Conservation (phyloP, 1,140 invertebrate species). For the Colletes latitarsis region DNA sequence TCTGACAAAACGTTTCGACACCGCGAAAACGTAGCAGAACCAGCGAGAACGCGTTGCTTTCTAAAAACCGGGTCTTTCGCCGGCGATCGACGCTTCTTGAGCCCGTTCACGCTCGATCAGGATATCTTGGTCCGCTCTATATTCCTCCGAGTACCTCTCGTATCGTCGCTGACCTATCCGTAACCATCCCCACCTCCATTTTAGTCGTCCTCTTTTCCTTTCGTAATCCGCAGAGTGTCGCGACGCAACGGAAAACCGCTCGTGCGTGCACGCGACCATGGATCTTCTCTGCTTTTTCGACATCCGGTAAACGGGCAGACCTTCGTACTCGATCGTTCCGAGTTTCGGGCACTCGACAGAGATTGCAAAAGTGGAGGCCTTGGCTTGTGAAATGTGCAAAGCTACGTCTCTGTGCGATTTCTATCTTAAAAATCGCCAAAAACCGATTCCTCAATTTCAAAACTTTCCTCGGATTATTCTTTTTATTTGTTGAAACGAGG, state of each 20-base stretch:
- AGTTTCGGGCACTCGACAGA: not conserved
- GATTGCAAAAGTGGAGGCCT: no score
- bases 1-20: constrained; percentile 50
- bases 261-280: no score
- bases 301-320: not conserved
- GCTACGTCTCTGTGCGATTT: no score
- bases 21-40: constrained; percentile 39
- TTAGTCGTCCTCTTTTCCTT: constrained; percentile 29
- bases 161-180: constrained; percentile 36
- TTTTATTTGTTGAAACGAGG: no score
- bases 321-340: not conserved
- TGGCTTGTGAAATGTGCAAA: no score
- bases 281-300: not conserved
- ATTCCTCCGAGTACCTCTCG: constrained; percentile 4
- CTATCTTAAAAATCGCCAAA: no score
- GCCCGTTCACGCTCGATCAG: constrained; percentile 14
- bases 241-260: constrained; percentile 13
- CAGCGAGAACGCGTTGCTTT: constrained; percentile 15
- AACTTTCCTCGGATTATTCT: no score
- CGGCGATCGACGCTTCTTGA: not conserved
- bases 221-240: constrained; percentile 30
- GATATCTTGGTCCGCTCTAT: constrained; percentile 15
- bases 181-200: constrained; percentile 31
- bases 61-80: not conserved
- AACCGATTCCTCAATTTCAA: no score